Evolutionary conservation across 2,888 invertebrate genomes (phyloP).

Genomic region (Pterostichus niger): DNA sequence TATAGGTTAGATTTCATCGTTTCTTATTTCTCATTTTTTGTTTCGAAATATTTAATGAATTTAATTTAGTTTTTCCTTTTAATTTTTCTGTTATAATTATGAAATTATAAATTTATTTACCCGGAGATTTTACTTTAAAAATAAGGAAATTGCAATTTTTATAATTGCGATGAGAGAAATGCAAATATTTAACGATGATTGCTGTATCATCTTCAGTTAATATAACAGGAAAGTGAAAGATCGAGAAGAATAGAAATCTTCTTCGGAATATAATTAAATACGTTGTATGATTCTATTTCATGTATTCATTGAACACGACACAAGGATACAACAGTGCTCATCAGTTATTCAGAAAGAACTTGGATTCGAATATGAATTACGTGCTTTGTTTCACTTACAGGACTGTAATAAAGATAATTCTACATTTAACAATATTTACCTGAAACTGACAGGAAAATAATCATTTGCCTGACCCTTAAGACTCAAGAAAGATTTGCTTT

Average conservation of each 20-base stretch:
- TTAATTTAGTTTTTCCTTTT: conserved; percentile 35
- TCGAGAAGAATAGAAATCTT: conserved; percentile 36
- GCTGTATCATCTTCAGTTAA: background rate
- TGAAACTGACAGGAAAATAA: no score
- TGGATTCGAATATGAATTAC: conserved; percentile 16
- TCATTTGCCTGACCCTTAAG: no score
- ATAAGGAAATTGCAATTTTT: no score
- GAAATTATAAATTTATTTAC: background rate
- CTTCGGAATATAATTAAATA: conserved; percentile 14
- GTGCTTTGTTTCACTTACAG: conserved; percentile 20
- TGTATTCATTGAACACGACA: conserved; percentile 3
- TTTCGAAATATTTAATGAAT: background rate
- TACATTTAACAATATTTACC: background rate
- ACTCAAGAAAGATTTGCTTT: no score
- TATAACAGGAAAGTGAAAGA: conserved; percentile 32
- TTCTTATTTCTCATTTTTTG: background rate
- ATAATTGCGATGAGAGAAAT: no score
- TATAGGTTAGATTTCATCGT: conserved; percentile 26
- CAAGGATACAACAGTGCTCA: background rate
- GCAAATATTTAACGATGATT: background rate
- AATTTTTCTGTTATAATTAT: background rate
- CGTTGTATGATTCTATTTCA: conserved; percentile 8
- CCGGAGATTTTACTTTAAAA: no score
- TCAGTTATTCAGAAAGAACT: conserved; percentile 30
- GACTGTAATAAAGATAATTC: conserved; percentile 4